Conservation (phyloP, 2,888 invertebrate genomes). For the Lepas anatifera region DNA sequence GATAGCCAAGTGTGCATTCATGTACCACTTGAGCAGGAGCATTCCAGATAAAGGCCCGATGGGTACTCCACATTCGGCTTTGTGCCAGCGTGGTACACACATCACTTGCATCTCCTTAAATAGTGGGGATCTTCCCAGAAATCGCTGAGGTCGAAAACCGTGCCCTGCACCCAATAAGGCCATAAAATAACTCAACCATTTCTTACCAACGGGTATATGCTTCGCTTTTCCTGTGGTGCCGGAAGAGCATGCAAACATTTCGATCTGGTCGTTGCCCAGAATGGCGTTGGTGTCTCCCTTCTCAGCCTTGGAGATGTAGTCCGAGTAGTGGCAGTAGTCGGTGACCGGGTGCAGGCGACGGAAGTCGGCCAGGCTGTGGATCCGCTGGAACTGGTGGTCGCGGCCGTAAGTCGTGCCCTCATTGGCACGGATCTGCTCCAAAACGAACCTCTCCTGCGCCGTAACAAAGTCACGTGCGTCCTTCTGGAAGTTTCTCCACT, state of each 20-base stretch:
- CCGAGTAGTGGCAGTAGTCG: background rate
- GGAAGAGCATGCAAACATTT: background rate
- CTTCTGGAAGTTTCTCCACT: background rate
- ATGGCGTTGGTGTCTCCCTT: background rate
- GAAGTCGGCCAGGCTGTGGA: slow-evolving; percentile 3
- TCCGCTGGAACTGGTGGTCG: slow-evolving; percentile 1
- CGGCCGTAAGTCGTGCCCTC: background rate
- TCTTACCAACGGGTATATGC: background rate
- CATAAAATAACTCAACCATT: too few relatives aligned
- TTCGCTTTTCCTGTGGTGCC: background rate
- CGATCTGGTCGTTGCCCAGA: background rate
- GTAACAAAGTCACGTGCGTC: background rate
- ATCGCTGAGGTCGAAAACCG: too few relatives aligned
- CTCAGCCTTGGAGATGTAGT: background rate
- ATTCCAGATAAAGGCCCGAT: background rate
- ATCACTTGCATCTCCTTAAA: background rate
- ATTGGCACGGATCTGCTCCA: background rate
- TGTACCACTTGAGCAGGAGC: background rate
- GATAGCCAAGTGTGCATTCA: background rate
- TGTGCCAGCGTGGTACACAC: background rate
- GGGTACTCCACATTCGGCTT: background rate
- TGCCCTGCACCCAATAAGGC: too few relatives aligned
- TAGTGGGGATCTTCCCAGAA: too few relatives aligned
- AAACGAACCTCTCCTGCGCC: background rate
- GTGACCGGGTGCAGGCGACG: background rate